phyloP scores from a whole-genome alignment of 1,140 invertebrate genomes.

The Cryptotermes secundus region DNA sequence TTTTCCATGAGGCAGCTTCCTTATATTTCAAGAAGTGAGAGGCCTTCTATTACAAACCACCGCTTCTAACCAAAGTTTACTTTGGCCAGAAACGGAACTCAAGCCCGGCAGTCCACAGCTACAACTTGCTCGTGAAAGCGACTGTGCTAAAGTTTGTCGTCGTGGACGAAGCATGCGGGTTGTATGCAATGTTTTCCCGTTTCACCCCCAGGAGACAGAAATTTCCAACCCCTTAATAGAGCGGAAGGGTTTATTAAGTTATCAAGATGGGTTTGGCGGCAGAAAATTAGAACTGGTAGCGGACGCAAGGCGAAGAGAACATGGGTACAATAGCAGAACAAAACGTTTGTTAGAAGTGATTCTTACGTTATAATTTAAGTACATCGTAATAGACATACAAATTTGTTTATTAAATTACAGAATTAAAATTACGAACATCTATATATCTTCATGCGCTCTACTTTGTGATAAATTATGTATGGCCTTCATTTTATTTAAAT shows the following conservation, averaged over 20 bases:
- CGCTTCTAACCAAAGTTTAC: neutral
- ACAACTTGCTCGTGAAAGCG: neutral
- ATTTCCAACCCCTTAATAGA: neutral
- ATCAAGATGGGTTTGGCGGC: slow-evolving; percentile 10
- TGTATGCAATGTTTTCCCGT: neutral
- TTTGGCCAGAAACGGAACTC: neutral
- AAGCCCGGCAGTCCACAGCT: neutral
- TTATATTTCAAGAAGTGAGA: neutral
- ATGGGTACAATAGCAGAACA: neutral
- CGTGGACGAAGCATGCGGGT: neutral
- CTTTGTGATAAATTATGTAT: no score
- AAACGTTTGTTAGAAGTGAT: no score
- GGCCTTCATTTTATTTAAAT: no score
- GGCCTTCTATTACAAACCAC: neutral
- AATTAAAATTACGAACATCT: no score
- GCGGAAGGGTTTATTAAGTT: slow-evolving; percentile 16
- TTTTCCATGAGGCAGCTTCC: no score
- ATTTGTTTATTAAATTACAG: no score
- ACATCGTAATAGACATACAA: no score
- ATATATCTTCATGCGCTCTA: no score
- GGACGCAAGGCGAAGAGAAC: neutral
- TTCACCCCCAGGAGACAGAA: neutral
- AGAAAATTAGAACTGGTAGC: slow-evolving; percentile 7
- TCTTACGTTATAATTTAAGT: no score
- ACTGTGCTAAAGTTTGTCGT: neutral